Percentiles rank a stretch among this genome's conserved stretches.
These are phyloP conservation scores for Venusia cambrica DNA, from an alignment of 2,888 invertebrate species.

Conservation along the genomic window DNA sequence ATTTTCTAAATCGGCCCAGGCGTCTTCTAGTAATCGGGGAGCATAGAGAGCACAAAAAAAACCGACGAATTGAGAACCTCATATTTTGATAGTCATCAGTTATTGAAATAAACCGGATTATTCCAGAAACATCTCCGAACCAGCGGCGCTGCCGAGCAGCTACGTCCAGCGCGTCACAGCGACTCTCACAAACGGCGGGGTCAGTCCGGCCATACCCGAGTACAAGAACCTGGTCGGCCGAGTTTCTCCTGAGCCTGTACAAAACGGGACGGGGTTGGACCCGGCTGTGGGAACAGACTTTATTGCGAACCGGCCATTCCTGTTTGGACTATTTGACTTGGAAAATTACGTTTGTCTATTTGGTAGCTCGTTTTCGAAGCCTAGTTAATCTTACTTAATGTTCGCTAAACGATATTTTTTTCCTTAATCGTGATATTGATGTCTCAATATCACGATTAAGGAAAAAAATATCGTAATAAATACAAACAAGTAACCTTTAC, in stretches of 20 bases:
- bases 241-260: constrained; percentile 3
- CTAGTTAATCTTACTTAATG: too few species aligned
- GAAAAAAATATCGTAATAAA: too few species aligned
- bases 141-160: constrained; percentile 29
- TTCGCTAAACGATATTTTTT: too few species aligned
- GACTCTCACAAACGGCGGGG: constrained; percentile 29
- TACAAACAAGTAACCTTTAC: too few species aligned
- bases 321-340: constrained; percentile 38
- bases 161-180: constrained; percentile 33
- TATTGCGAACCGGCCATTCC: constrained; percentile 40
- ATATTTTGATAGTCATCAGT: too few species aligned
- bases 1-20: too few species aligned
- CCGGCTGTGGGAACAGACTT: constrained; percentile 34
- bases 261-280: constrained; percentile 29
- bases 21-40: too few species aligned
- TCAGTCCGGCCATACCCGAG: constrained; percentile 21
- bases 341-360: constrained; percentile 34
- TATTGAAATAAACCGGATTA: too few species aligned
- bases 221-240: constrained; percentile 14
- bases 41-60: too few species aligned
- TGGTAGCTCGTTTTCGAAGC: constrained; percentile 34
- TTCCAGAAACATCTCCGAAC: constrained; percentile 33
- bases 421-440: too few species aligned
- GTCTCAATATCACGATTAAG: too few species aligned
- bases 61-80: too few species aligned